Base-by-base conservation (phyloP, 2,797 vertebrate genomes). In the Pipistrellus pygmaeus region DNA sequence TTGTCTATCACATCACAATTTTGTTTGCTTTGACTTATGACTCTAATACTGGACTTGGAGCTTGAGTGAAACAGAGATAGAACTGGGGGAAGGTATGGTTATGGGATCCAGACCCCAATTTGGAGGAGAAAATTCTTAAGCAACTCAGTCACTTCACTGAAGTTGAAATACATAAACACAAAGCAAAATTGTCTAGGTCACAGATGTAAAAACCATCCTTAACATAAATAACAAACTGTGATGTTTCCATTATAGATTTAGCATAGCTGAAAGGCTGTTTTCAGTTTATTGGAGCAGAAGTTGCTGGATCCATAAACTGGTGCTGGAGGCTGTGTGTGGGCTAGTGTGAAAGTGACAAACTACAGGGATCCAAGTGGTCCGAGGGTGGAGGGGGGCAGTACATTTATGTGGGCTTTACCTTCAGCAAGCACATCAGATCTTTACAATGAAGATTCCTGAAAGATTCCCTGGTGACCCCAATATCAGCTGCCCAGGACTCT, bases 161-260 rank as follows among this genome's bases (percentile, higher is more conserved):
- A 98, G 97, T 98, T 99, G 97, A 99, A 99, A 98, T 99, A 53
- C 5, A 17, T 53, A 99, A 89, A 99, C 98, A 96, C 99, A 99
- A 88, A 99, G 99, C 85, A 99, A 98, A 96, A 99, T 95, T 10
- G 99, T 99, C 99, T 99, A 99, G 97, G 99, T 99, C 91, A 99
- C 98, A 0, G 99, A 99, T 72, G 99, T 99, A 99, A 99, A 94
- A 99, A 98, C 97, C 99, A 99, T 94, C 99, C 98, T 83, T 99
- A 99, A 97, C 99, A 99, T 98, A 99, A 99, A 98, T 99, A 99
- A 90, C 99, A 98, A 97, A 99, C 98, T 57, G 98, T 99, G 97
- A 99, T 98, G 97, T 98, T 99, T 99, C 99, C 98, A 99, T 99
- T 98, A 97, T 98, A 98, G 98, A 97, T 97, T 97, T 99, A 99